Evolutionary conservation across 2,888 invertebrate species (phyloP).

Genomic region (Morpho helenor): DNA sequence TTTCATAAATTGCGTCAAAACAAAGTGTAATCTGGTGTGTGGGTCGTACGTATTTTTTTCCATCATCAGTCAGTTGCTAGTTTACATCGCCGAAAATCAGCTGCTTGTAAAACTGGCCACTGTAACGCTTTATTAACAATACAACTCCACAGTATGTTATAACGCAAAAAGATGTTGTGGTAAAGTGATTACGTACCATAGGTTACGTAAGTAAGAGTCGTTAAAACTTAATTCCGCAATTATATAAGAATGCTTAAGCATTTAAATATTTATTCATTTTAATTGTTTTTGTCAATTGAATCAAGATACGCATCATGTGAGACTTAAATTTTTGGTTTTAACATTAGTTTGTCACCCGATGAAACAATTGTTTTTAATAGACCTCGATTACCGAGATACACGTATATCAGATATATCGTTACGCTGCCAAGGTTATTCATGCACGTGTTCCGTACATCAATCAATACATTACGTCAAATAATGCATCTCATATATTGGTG

Average conservation of each 20-base stretch:
- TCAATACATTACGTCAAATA: no score
- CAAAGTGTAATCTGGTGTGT: constrained; percentile 34
- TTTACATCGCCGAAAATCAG: constrained; percentile 55
- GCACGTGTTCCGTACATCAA: no score
- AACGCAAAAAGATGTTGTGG: background rate
- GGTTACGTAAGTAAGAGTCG: constrained; percentile 7
- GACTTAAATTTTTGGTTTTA: no score
- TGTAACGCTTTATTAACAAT: constrained; percentile 19
- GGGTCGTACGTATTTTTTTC: constrained; percentile 33
- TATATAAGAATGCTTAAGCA: background rate
- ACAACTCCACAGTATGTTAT: constrained; percentile 6
- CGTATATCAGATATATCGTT: no score
- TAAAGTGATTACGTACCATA: background rate
- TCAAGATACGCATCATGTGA: no score
- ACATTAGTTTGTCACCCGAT: no score
- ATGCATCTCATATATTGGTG: no score
- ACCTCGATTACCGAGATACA: no score
- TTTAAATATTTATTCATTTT: no score
- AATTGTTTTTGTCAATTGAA: no score
- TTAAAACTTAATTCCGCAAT: constrained; percentile 5
- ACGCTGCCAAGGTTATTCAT: no score
- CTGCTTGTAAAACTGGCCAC: constrained; percentile 42
- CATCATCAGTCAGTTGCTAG: constrained; percentile 45
- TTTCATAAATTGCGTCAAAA: constrained; percentile 55
- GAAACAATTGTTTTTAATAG: no score